Base-by-base conservation (phyloP, 1,140 invertebrate species). In the Phymastichus coffea region DNA sequence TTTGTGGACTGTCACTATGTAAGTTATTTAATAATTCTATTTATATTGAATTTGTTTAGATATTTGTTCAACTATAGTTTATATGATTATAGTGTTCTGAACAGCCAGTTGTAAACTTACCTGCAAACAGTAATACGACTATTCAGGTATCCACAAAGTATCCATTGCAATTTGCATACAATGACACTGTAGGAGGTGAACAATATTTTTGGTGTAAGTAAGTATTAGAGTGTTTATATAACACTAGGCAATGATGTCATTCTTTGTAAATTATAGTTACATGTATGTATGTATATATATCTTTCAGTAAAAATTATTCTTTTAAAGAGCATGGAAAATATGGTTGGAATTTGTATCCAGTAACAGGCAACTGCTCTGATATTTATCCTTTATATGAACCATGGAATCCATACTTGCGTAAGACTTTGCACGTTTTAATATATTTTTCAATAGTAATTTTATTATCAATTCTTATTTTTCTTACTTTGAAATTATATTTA, bases 251-350 rank as follows among this genome's bases (percentile, higher is more conserved):
- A 8, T 14, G 7, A 6, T 33, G 14, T 33, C 6, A 33, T 33
- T 33, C 14, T 6, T 33, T 33, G 14, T 33, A n/a, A n/a, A n/a
- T n/a, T n/a, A n/a, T 14, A 33, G 30, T 33, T 8, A 33, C 7
- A 8, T 33, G 30, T 33, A 8, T 33, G 6, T 4, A 37, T 23
- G 6, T 22, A 37, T 35, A 35, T 63, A 22, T 68, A 53, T 44
- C 63, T 68, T 74, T 46, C 40, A 77, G 76, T 23, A 37, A 25
- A 12, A 69, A 67, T n/a, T 78, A 74, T 40, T 53, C 64, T 28
- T 80, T 83, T 49, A 75, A 75, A 66, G 80, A 84, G 56, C 75
- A 83, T 72, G 82, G 82, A 53, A 66, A 70, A 40, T 84, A 83
- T 67, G 77, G 78, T 12, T 83, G 80, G 82, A 84, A 83, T 72